Conservation (phyloP, 2,888 invertebrate genomes). For the Hemithea aestivaria region DNA sequence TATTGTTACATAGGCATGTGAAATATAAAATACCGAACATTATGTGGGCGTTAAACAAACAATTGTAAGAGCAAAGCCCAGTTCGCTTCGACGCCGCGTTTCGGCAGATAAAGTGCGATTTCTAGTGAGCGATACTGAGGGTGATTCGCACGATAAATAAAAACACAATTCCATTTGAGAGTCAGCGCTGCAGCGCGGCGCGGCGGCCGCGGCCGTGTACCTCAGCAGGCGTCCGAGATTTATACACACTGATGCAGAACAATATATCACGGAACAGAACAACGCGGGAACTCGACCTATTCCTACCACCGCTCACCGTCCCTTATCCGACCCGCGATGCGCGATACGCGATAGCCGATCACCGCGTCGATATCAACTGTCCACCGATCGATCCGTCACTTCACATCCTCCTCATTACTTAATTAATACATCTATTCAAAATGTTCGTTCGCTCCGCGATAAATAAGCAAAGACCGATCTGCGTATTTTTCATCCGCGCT, state of each 20-base stretch:
- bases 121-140: slow-evolving; percentile 72
- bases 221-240: slow-evolving; percentile 79
- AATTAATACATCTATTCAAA: slow-evolving; percentile 54
- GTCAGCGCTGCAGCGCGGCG: slow-evolving; percentile 56
- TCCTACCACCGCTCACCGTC: slow-evolving; percentile 72
- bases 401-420: slow-evolving; percentile 28
- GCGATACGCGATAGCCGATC: slow-evolving; percentile 76
- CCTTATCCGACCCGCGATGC: slow-evolving; percentile 63
- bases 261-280: slow-evolving; percentile 75
- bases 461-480: slow-evolving; percentile 72
- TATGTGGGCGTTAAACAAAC: slow-evolving; percentile 30
- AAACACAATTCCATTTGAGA: slow-evolving; percentile 79
- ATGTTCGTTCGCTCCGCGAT: slow-evolving; percentile 59
- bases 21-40: slow-evolving; percentile 19
- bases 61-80: slow-evolving; percentile 43
- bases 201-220: slow-evolving; percentile 74
- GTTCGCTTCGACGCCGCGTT: slow-evolving; percentile 58
- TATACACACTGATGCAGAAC: slow-evolving; percentile 76
- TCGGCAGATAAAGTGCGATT: slow-evolving; percentile 75
- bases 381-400: slow-evolving; percentile 36
- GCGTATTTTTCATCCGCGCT: slow-evolving; percentile 74
- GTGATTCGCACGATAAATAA: slow-evolving; percentile 78
- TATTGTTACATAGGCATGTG: slow-evolving; percentile 19
- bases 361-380: slow-evolving; percentile 55
- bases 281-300: slow-evolving; percentile 76